Evolutionary conservation across 2,797 vertebrate genomes (phyloP), one percentile per base, ranked within the genome.

Genomic region (Lateolabrax maculatus): DNA sequence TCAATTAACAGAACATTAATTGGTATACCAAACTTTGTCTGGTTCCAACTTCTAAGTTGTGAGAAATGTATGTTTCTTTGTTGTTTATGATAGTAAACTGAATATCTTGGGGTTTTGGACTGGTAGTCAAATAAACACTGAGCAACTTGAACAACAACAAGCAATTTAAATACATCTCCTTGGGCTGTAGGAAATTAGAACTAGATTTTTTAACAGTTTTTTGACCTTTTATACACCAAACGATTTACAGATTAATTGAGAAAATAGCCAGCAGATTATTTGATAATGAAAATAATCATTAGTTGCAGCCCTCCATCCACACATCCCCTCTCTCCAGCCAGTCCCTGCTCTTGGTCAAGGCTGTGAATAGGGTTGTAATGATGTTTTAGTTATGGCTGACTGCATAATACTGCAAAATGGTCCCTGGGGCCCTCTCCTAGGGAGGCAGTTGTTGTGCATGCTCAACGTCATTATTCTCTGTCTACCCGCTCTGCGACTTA

Each of bases 341-440:
- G 75, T 64, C 79, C 15, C 2, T 64, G 48, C 52, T 87, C 53
- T 57, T 68, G 77, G 82, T 87, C 87, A 77, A 70, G 67, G 49
- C 80, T 78, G 71, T 86, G 85, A 85, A 87, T 79, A 49, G 78
- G 71, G 84, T 78, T 83, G 88, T 94, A 93, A 92, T 93, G 91
- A 93, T 93, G 84, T 89, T 92, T 94, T 93, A 93, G 90, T 92
- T 91, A 92, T 90, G 90, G 92, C 90, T 92, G 92, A 91, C 90
- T 93, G 88, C 86, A 81, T 93, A 91, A 93, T 90, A 87, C 87
- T 88, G 90, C 77, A 91, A 94, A 94, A 89, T 53, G 80, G 81
- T 93, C 91, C 91, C 92, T 1, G 21, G 90, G 90, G 91, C 76
- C 78, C 39, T 86, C 83, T 92, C 85, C 80, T 21, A 70, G 66